Base-by-base conservation (phyloP, 2,888 invertebrate genomes). In the Catocala nupta region DNA sequence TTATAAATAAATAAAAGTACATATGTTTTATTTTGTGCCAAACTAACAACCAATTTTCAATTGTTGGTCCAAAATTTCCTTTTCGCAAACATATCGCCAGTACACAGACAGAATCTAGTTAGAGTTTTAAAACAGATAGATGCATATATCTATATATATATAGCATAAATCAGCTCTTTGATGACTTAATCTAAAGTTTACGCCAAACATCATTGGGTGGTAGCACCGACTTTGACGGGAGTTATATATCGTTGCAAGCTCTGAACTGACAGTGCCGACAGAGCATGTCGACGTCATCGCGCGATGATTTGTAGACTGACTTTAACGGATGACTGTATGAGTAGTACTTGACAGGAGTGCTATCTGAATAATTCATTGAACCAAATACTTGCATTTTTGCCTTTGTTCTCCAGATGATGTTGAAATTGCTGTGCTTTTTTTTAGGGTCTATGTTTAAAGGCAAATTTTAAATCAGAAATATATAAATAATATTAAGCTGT, bases 201-300 rank as follows among this genome's bases (percentile, higher is more conserved):
- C 45, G 34, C 53, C 25, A 60, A 58, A 65, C 45, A 50, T 51
- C 52, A 55, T 50, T 16, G 55, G 34, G 6, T 9, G 7, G 42
- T 44, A 36, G 54, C 56, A 55, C 43, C 56, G 57, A 53, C 62
- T 60, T 53, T 70, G 70, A 66, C 66, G 16, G 16, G 25, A 48
- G 48, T 71, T 70, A 73, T 73, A 73, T 71, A 71, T 73, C 36
- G 49, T 10, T n/a, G 50, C 58, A 50, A 45, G 44, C 48, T 0
- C 33, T 12, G 11, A 36, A 13, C 62, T 73, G 74, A 70, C 74
- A 70, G 65, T n/a, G 25, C 58, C 65, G 74, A 70, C 74, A 73
- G 70, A 10, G 34, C 48, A 63, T 63, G 71, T 73, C 66, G 47
- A 16, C 50, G 73, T 73, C 70, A 69, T 16, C 2, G 12, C 0